These are phyloP conservation scores for Enteromius thamalakanensis DNA, from an alignment of 2,797 vertebrate species.

Conservation along the genomic window DNA sequence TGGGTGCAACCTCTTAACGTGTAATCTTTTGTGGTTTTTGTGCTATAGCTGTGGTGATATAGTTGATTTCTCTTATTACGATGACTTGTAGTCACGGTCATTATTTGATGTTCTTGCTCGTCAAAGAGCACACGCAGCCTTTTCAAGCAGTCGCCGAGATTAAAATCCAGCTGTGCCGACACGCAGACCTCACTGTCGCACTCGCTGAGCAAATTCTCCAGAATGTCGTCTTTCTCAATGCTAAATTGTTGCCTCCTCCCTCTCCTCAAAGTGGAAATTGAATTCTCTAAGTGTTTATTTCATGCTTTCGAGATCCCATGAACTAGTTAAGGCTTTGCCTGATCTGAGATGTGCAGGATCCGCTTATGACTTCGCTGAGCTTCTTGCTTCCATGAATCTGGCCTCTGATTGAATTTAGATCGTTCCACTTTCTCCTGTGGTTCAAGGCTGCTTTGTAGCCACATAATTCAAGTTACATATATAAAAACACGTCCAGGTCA, in stretches of 20 bases:
- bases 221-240: background rate
- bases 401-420: background rate
- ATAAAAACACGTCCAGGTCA: constrained; percentile 65
- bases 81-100: constrained; percentile 71
- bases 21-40: constrained; percentile 60
- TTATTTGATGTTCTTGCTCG: constrained; percentile 83
- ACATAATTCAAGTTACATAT: constrained; percentile 72
- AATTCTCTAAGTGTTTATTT: constrained; percentile 10
- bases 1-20: constrained; percentile 81
- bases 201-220: constrained; percentile 7
- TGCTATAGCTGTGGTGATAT: constrained; percentile 56
- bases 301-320: background rate
- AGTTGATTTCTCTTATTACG: constrained; percentile 72
- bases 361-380: background rate
- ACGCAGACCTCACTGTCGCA: constrained; percentile 67
- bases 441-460: constrained; percentile 63
- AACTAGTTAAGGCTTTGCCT: constrained; percentile 4
- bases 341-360: background rate
- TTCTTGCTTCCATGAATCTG: background rate
- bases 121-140: constrained; percentile 85
- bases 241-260: constrained; percentile 6
- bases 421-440: constrained; percentile 55
- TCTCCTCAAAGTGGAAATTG: background rate
- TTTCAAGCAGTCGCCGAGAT: constrained; percentile 83
- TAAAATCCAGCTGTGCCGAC: constrained; percentile 84